Percentiles rank a stretch among this genome's conserved stretches.
phyloP scores from a whole-genome alignment of 2,888 invertebrate species.

The Xylocampa areola region DNA sequence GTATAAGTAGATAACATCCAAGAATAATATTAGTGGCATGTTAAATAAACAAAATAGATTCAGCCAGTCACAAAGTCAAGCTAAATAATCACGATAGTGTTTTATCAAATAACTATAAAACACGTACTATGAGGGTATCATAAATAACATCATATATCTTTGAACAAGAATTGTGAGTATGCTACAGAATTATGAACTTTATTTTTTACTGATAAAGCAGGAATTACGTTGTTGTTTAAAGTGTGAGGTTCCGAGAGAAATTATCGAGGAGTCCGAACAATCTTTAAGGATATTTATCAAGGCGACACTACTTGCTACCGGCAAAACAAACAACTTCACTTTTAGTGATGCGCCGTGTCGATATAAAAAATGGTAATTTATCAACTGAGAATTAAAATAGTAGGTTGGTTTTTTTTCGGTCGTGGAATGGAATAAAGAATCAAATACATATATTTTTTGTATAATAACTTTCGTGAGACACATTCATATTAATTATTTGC shows the following conservation, averaged over 20 bases:
- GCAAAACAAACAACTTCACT: conserved; percentile 86
- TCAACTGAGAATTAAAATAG: conserved; percentile 46
- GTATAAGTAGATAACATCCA: conserved; percentile 72
- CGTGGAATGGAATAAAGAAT: conserved; percentile 25
- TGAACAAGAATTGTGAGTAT: conserved; percentile 49
- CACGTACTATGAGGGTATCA: conserved; percentile 82
- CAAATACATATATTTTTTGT: conserved; percentile 14
- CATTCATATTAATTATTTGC: no score
- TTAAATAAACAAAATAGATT: conserved; percentile 81
- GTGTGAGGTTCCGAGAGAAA: conserved; percentile 82
- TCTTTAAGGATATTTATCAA: conserved; percentile 89
- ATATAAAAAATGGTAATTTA: conserved; percentile 62
- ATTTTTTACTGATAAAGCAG: conserved; percentile 52
- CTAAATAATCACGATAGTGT: conserved; percentile 88
- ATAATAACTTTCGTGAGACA: no score
- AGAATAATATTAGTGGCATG: conserved; percentile 77
- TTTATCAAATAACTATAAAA: conserved; percentile 89
- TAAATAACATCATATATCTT: conserved; percentile 82
- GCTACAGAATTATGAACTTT: conserved; percentile 60
- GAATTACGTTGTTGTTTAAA: conserved; percentile 58
- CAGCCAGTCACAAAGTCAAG: conserved; percentile 80
- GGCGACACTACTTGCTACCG: conserved; percentile 88
- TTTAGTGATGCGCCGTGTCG: conserved; percentile 75
- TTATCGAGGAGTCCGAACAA: conserved; percentile 86
- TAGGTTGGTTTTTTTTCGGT: conserved; percentile 26